Base-by-base conservation (phyloP, 2,797 vertebrate species). In the Sebastes jordani region DNA sequence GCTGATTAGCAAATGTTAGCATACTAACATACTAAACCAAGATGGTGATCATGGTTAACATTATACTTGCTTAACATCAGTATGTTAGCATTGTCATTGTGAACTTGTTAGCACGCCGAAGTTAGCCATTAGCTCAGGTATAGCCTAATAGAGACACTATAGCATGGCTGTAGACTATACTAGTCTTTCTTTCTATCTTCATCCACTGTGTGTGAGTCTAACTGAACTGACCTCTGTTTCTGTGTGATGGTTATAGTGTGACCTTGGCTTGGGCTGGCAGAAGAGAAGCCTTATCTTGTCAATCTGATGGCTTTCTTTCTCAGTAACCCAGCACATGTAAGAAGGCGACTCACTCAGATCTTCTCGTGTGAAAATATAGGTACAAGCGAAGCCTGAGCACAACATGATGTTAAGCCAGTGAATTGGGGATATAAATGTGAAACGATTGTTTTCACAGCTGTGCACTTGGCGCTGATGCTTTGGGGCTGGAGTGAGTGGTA, bases 361-460 rank as follows among this genome's bases (percentile, higher is more conserved):
- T 34, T 60, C 34, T 38, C 20, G 22, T 34, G 69, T 67, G 56
- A 42, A 58, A 20, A 64, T 14, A 72, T 58, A 49, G 63, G 60
- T 54, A 62, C 58, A 42, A 64, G 18, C 73, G 56, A 34, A 68
- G 46, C 10, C 13, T 7, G 1, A 76, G 62, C 76, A 78, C 69
- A 38, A 63, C 82, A 63, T 59, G 1, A 71, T 75, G 74, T 72
- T 25, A 62, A 76, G 38, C 2, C 62, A 1, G 23, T 9, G 66
- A 27, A 78, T 74, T 62, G 78, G 72, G 81, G 72, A 85, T 85
- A 80, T 76, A 76, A 75, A 90, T 62, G 75, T 72, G 64, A 87
- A 88, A 67, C 32, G 66, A 88, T 74, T 86, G 80, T 89, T 93
- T 94, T 90, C 83, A 81, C 87, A 92, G 91, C 92, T 92, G 91